Percentiles rank a stretch among this genome's conserved stretches.
phyloP scores from a whole-genome alignment of 2,888 invertebrate genomes.

The Drosophila testacea region DNA sequence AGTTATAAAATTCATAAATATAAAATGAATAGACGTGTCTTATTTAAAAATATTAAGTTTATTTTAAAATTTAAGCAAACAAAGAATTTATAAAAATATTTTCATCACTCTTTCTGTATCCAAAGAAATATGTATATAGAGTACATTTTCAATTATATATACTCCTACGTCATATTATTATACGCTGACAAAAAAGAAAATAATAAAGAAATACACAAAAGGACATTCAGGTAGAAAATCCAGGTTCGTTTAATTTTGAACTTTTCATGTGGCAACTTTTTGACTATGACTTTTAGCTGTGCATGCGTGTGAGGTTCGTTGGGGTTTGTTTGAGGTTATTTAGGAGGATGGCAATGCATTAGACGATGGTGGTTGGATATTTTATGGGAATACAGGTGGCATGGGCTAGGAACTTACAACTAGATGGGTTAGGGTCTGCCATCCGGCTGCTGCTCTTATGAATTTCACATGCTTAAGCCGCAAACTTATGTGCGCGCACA shows the following conservation, averaged over 20 bases:
- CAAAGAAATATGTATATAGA: no score
- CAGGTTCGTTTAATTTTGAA: constrained; percentile 74
- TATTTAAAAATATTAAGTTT: no score
- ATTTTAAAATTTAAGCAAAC: no score
- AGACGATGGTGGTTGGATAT: constrained; percentile 41
- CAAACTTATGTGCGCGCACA: constrained; percentile 80
- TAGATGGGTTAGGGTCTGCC: constrained; percentile 18
- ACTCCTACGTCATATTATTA: neutral
- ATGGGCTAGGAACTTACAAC: constrained; percentile 26
- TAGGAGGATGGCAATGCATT: constrained; percentile 71
- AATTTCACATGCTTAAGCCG: constrained; percentile 81
- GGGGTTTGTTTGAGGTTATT: constrained; percentile 57
- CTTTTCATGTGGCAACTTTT: constrained; percentile 70
- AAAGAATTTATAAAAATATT: no score
- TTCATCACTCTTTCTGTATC: no score
- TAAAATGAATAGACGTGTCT: no score
- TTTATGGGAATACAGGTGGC: constrained; percentile 55
- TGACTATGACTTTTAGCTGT: constrained; percentile 37
- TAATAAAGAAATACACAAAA: constrained; percentile 4
- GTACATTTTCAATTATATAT: neutral
- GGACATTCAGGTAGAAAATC: constrained; percentile 45
- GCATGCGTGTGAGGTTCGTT: constrained; percentile 28
- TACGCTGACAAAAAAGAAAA: neutral
- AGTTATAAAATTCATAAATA: no score
- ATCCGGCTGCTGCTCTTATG: constrained; percentile 67